Base-by-base conservation (phyloP, 2,113 vertebrate genomes). In the Tylochromis polylepis region DNA sequence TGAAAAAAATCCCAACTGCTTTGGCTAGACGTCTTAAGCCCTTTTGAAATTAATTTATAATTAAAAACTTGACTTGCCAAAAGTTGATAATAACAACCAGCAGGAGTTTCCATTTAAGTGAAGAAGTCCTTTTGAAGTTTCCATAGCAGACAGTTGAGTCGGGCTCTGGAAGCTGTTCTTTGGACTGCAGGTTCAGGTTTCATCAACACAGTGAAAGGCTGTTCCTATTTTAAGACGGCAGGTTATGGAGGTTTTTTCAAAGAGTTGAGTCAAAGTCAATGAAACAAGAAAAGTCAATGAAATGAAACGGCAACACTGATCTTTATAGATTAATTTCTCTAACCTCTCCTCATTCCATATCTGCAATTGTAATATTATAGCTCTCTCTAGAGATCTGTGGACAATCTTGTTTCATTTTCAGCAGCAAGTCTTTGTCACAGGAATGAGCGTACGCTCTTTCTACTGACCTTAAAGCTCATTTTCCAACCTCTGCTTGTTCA, bases 381-480 rank as follows among this genome's bases (percentile, higher is more conserved):
- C 36, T n/a, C 36, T 87, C 90, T 84, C 82, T 2, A 4, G 87
- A 87, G 89, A 55, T 89, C 84, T 41, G 70, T 86, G 89, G 85
- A 83, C 87, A 88, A 60, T 89, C 90, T 82, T 24, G 87, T 89
- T 91, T 88, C 85, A 87, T 62, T 82, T 87, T 84, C 34, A 29
- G 86, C 77, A 38, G 41, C 18, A 5, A 55, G 84, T 85, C 89
- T 91, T 89, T 77, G 80, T 85, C 84, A 58, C 29, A 57, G 55
- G 84, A 89, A 79, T 38, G 34, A 92, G 82, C 7, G 24, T 38
- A 60, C 88, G 20, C 81, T 90, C 85, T 91, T 43, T 78, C 43
- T 41, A 43, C 85, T 89, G 95, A 94, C 94, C 95, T 95, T 93
- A 93, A 89, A 90, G 91, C 92, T 95, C 91, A 89, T 89, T 91